A percentile compares a stretch with the other conserved stretches of the same genome.
These are phyloP conservation scores for Nasonia longicornis DNA, from an alignment of 1,140 invertebrate species.

Conservation along the genomic window DNA sequence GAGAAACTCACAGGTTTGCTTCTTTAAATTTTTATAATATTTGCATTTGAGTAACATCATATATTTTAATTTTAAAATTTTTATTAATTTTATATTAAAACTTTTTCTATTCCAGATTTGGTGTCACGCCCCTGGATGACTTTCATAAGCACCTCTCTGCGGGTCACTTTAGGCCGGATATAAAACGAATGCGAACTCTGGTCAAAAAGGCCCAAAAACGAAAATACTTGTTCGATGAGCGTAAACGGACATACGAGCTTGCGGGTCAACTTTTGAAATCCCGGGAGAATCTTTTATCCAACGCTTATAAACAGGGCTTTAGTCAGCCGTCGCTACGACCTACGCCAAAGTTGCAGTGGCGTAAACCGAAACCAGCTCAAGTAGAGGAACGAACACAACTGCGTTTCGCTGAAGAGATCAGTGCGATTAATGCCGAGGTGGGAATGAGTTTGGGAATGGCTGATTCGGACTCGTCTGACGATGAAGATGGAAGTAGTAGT, in stretches of 20 bases:
- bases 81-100: conserved; percentile 48
- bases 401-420: conserved; percentile 64
- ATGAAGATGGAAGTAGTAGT: conserved; percentile 39
- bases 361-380: conserved; percentile 64
- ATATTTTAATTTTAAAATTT: background rate
- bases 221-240: conserved; percentile 75
- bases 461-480: conserved; percentile 26
- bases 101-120: conserved; percentile 64
- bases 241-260: conserved; percentile 71
- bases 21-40: conserved; percentile 3
- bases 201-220: conserved; percentile 77
- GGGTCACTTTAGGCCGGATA: conserved; percentile 76
- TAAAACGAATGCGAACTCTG: conserved; percentile 70
- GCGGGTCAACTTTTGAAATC: conserved; percentile 76
- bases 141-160: conserved; percentile 74
- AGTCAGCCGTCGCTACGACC: conserved; percentile 68
- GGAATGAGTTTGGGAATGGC: conserved; percentile 52
- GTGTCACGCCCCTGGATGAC: conserved; percentile 61
- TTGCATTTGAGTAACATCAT: background rate
- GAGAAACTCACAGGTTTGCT: conserved; percentile 72
- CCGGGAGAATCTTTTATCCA: conserved; percentile 75
- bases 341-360: conserved; percentile 67
- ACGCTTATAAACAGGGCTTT: conserved; percentile 69
- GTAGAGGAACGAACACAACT: conserved; percentile 65
- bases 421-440: conserved; percentile 61